Evolutionary conservation across 2,888 invertebrate genomes (phyloP).

Genomic region (Coremacera marginata): DNA sequence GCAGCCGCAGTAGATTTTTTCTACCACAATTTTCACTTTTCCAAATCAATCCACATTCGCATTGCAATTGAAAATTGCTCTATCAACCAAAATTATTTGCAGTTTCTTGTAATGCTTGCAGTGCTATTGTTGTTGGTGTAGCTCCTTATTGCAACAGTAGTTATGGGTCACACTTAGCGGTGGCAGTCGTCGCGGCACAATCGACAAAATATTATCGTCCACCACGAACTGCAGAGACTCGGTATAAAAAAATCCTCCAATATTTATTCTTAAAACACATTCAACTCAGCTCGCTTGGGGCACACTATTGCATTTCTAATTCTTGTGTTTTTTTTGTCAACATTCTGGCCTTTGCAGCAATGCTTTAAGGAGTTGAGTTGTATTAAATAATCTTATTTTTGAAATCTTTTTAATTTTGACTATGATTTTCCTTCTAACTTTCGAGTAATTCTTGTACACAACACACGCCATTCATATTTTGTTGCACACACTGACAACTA

Average conservation of each 20-base stretch:
- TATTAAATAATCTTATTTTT: constrained; percentile 15
- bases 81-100: not conserved
- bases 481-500: constrained; percentile 15
- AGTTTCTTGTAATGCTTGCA: not conserved
- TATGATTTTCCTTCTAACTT: constrained; percentile 35
- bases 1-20: constrained; percentile 3
- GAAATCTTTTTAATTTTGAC: constrained; percentile 32
- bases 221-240: constrained; percentile 5
- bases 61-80: constrained; percentile 18
- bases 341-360: not conserved
- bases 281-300: not conserved
- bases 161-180: constrained; percentile 18
- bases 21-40: constrained; percentile 29
- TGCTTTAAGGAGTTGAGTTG: not conserved
- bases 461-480: constrained; percentile 38
- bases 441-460: constrained; percentile 37
- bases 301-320: not conserved
- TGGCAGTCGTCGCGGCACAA: not conserved
- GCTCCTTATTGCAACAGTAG: not conserved
- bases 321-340: not conserved
- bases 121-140: not conserved
- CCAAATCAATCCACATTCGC: not conserved
- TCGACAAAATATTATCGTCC: constrained; percentile 18
- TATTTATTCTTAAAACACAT: constrained; percentile 29
- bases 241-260: constrained; percentile 33